Percentiles rank a stretch among this genome's conserved stretches.
Evolutionary conservation across 2,113 vertebrate genomes (phyloP).

Genomic region (Amphiprion percula): DNA sequence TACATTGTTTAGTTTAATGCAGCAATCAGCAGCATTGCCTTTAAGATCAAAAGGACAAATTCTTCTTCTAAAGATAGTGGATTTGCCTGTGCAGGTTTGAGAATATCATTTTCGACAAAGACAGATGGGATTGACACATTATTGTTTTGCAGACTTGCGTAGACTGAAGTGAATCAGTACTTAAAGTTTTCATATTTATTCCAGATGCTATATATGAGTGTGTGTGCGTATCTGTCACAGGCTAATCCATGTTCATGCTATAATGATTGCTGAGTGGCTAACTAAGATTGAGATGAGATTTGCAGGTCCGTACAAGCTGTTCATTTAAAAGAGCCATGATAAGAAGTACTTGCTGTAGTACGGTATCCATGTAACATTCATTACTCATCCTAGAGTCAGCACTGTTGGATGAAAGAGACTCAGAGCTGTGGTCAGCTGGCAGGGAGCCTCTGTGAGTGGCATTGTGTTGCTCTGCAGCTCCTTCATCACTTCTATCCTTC

Average conservation of each 20-base stretch:
- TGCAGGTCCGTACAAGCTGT: not conserved
- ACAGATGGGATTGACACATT: no score
- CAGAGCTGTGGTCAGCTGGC: constrained; percentile 54
- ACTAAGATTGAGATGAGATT: not conserved
- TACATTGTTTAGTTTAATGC: no score
- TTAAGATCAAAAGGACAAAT: no score
- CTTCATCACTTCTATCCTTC: constrained; percentile 39
- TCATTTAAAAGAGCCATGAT: constrained; percentile 16
- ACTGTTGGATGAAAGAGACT: constrained; percentile 51
- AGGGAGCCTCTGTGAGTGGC: constrained; percentile 52
- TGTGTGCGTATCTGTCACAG: not conserved
- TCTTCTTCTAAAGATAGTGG: no score
- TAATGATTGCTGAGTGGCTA: not conserved
- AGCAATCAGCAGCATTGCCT: no score
- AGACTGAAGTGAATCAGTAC: no score
- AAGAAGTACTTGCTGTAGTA: not conserved
- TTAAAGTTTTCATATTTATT: no score
- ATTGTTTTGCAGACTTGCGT: no score
- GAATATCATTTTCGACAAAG: no score
- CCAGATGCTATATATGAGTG: no score
- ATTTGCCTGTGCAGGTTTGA: no score
- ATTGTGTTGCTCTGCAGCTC: constrained; percentile 42
- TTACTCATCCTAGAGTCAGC: constrained; percentile 29
- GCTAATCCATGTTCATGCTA: not conserved
- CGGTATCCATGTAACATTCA: constrained; percentile 41